A percentile compares a stretch with the other conserved stretches of the same genome.
Conservation (phyloP, 2,113 vertebrate species). For the Hemichromis elongatus region DNA sequence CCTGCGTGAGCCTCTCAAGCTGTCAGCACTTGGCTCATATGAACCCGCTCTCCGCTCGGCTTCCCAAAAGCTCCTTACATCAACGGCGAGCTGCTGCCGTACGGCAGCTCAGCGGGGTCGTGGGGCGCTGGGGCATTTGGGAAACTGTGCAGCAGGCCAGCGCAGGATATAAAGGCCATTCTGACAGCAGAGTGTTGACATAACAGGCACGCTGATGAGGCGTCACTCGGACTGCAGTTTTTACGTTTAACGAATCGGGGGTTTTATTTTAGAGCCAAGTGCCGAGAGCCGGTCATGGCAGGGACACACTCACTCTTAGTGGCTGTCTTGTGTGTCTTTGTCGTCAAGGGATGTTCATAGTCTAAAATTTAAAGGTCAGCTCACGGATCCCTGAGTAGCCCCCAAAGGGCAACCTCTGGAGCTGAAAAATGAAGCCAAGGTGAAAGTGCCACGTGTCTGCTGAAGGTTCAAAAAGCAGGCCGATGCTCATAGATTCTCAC, state of each 20-base stretch:
- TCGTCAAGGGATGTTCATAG: no score
- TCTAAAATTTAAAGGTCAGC: not conserved
- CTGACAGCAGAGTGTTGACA: not conserved
- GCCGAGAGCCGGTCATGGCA: not conserved
- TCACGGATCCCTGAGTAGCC: not conserved
- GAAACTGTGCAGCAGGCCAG: not conserved
- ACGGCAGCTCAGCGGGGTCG: not conserved
- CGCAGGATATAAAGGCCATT: not conserved
- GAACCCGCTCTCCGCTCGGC: not conserved
- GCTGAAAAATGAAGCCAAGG: not conserved
- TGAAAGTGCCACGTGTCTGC: not conserved
- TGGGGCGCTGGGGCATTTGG: not conserved
- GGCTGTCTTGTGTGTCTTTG: not conserved
- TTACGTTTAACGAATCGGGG: not conserved
- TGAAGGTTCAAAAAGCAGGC: not conserved
- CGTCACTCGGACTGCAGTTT: not conserved
- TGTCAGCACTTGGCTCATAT: slow-evolving; percentile 32
- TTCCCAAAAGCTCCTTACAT: slow-evolving; percentile 21
- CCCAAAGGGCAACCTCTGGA: not conserved
- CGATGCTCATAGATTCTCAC: not conserved
- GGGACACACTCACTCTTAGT: not conserved
- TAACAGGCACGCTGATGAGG: not conserved
- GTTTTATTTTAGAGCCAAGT: not conserved
- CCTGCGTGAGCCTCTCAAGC: slow-evolving; percentile 7
- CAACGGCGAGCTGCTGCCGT: not conserved